phyloP scores from a whole-genome alignment of 2,797 vertebrate genomes.

The Leptodactylus fallax region DNA sequence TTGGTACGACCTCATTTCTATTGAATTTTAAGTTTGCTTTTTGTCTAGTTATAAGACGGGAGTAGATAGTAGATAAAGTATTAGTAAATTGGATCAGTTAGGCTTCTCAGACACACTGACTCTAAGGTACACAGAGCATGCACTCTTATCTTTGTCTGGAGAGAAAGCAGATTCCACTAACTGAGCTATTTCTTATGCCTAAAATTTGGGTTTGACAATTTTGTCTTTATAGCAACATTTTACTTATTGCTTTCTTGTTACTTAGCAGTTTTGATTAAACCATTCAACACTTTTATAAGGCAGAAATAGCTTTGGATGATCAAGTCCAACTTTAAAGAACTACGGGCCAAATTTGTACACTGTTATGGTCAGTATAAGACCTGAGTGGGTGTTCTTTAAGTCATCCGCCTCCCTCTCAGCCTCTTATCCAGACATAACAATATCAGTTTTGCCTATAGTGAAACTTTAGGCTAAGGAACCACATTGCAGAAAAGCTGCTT shows the following conservation, averaged over 20 bases:
- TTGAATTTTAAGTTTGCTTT: too few species aligned
- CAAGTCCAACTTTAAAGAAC: background rate
- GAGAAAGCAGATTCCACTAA: constrained; percentile 15
- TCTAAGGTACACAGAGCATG: background rate
- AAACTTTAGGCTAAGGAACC: too few species aligned
- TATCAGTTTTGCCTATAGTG: background rate
- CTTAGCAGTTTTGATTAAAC: too few species aligned
- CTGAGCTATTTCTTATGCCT: background rate
- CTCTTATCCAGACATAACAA: too few species aligned
- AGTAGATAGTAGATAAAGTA: too few species aligned
- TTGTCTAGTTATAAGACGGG: too few species aligned
- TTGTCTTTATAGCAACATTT: background rate
- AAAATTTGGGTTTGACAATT: background rate
- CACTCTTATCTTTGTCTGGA: background rate
- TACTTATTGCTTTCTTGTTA: too few species aligned
- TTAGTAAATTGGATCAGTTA: too few species aligned
- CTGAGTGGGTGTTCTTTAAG: too few species aligned
- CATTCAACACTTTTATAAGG: background rate
- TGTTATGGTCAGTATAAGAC: too few species aligned
- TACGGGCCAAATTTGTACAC: background rate
- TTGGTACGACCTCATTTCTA: too few species aligned
- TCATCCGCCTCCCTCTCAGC: background rate
- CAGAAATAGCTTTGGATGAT: background rate
- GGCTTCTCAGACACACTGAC: background rate
- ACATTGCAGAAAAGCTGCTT: too few species aligned